Percentiles rank a stretch among this genome's conserved stretches.
Evolutionary conservation across 1,140 invertebrate genomes (phyloP).

Genomic region (Drosophila erecta): DNA sequence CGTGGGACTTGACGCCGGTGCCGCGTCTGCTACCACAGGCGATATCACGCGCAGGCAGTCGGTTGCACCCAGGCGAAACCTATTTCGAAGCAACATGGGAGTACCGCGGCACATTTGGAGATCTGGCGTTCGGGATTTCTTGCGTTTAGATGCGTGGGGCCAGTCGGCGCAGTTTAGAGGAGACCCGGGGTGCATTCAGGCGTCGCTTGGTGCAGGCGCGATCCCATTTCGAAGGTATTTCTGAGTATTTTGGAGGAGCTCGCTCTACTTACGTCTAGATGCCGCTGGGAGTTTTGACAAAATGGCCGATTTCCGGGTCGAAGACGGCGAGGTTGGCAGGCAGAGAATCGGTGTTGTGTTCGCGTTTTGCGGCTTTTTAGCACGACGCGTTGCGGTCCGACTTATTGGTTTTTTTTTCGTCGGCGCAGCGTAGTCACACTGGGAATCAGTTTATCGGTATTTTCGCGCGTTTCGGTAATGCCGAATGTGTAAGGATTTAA

Average conservation of each 20-base stretch:
- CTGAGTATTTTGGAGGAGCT: not conserved
- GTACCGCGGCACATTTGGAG: no score
- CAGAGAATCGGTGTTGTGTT: not conserved
- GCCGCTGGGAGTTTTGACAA: constrained; percentile 89
- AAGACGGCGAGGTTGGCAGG: not conserved
- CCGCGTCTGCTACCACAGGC: not conserved
- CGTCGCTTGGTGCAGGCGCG: no score
- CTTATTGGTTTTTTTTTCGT: not conserved
- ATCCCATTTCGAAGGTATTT: not conserved
- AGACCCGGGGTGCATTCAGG: no score
- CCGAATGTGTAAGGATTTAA: not conserved
- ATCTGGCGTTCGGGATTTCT: no score
- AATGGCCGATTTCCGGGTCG: constrained; percentile 75
- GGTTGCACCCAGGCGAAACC: no score
- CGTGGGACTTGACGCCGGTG: not conserved
- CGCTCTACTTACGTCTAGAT: constrained; percentile 88
- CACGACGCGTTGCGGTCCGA: no score
- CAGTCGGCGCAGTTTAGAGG: no score
- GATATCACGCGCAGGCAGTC: not conserved
- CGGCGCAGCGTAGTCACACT: not conserved
- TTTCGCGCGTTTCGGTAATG: not conserved
- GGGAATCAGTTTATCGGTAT: not conserved
- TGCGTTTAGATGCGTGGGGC: no score
- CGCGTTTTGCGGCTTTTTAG: not conserved
- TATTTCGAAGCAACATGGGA: no score